A percentile compares a stretch with the other conserved stretches of the same genome.
Evolutionary conservation across 2,888 invertebrate species (phyloP).

Genomic region (Orthonevra nobilis): DNA sequence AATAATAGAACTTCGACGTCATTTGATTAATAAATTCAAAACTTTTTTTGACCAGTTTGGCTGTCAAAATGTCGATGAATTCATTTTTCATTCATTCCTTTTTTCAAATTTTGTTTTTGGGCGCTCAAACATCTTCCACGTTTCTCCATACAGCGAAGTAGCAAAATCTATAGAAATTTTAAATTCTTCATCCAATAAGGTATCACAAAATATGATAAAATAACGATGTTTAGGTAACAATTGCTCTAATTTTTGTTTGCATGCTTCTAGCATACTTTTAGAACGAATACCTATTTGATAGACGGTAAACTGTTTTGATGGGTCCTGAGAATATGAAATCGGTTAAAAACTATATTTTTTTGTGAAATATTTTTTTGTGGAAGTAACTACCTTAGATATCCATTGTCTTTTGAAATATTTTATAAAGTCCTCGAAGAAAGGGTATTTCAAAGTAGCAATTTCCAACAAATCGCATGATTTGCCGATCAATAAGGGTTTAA

Average conservation of each 20-base stretch:
- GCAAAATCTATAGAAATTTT: slow-evolving; percentile 4
- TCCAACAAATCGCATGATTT: not conserved
- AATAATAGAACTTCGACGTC: slow-evolving; percentile 6
- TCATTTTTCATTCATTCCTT: no score
- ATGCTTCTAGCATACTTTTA: slow-evolving; percentile 1
- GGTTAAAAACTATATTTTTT: no score
- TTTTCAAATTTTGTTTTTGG: slow-evolving; percentile 10
- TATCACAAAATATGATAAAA: slow-evolving; percentile 4
- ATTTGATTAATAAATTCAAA: slow-evolving; percentile 8
- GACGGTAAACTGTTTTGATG: no score
- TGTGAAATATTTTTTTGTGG: no score
- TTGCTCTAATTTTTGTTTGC: not conserved
- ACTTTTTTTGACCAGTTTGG: slow-evolving; percentile 6
- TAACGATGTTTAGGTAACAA: slow-evolving; percentile 5
- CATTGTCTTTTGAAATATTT: slow-evolving; percentile 5
- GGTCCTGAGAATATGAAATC: no score
- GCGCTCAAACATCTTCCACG: slow-evolving; percentile 23
- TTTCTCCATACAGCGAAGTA: not conserved
- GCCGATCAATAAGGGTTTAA: not conserved
- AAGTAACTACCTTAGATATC: slow-evolving; percentile 4
- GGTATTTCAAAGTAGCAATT: not conserved
- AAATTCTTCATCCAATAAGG: slow-evolving; percentile 10
- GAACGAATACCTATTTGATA: no score
- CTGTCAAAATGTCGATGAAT: not conserved
- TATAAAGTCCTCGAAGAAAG: not conserved